Evolutionary conservation across 1,140 invertebrate species (phyloP).

Genomic region (Riptortus pedestris): DNA sequence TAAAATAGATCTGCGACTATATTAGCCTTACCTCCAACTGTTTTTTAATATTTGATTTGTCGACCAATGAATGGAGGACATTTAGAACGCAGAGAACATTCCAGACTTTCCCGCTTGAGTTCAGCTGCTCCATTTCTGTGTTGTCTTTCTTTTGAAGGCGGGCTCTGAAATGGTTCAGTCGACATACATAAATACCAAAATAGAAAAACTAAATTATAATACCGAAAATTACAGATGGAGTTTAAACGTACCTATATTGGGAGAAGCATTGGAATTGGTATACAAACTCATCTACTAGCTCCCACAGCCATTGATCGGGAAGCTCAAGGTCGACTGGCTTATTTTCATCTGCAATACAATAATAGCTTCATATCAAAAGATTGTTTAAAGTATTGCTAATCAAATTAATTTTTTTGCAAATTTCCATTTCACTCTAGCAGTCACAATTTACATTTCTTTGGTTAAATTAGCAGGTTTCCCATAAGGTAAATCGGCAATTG

Average conservation of each 20-base stretch:
- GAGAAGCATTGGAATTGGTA: slow-evolving; percentile 94
- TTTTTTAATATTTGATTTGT: slow-evolving; percentile 96
- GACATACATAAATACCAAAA: too few relatives aligned
- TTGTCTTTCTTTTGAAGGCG: slow-evolving; percentile 73
- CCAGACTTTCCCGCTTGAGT: slow-evolving; percentile 80
- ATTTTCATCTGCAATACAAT: slow-evolving; percentile 54
- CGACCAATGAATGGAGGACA: slow-evolving; percentile 92
- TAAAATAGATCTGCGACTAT: too few relatives aligned
- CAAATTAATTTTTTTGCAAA: not conserved
- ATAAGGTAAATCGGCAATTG: too few relatives aligned
- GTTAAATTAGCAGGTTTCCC: too few relatives aligned
- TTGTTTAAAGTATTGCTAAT: not conserved
- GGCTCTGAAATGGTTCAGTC: too few relatives aligned
- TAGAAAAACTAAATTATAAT: not conserved
- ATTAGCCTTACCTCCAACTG: slow-evolving; percentile 93
- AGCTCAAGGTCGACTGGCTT: slow-evolving; percentile 84
- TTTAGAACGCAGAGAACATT: slow-evolving; percentile 97
- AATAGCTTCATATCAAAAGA: not conserved
- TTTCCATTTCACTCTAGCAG: not conserved
- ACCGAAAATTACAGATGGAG: not conserved
- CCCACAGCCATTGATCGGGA: slow-evolving; percentile 99
- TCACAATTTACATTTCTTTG: not conserved
- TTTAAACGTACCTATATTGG: slow-evolving; percentile 56
- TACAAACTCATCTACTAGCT: slow-evolving; percentile 94
- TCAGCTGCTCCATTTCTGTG: slow-evolving; percentile 70